Evolutionary conservation across 2,888 invertebrate genomes (phyloP).

Genomic region (Arge pagana): DNA sequence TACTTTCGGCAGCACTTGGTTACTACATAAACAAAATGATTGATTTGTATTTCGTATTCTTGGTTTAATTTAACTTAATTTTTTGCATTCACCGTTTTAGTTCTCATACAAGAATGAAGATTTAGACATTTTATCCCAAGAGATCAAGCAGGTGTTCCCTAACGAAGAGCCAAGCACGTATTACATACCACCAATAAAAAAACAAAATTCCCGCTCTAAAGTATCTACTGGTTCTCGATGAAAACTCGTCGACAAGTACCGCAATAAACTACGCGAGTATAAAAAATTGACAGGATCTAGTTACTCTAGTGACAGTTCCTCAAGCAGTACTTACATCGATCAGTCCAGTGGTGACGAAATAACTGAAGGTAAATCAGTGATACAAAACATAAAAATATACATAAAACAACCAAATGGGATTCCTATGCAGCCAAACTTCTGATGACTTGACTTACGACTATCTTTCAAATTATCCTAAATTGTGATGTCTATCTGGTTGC

Average conservation of each 20-base stretch:
- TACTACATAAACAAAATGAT: neutral
- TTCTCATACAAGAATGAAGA: constrained; percentile 2
- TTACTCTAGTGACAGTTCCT: neutral
- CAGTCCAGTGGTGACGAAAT: neutral
- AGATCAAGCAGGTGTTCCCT: constrained; percentile 1
- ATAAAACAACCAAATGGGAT: neutral
- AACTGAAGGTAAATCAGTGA: constrained; percentile 5
- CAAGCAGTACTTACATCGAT: constrained; percentile 3
- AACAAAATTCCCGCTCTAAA: constrained; percentile 3
- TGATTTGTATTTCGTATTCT: too few species aligned
- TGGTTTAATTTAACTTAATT: too few species aligned
- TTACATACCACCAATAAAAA: constrained; percentile 12
- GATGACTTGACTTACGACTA: neutral
- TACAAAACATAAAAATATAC: neutral
- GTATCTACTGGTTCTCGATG: neutral
- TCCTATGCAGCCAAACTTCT: neutral
- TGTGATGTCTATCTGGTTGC: neutral
- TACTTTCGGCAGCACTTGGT: neutral
- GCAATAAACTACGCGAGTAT: constrained; percentile 9
- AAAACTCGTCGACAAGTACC: constrained; percentile 8
- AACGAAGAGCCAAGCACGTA: constrained; percentile 4
- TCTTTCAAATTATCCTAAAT: neutral
- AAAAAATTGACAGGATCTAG: constrained; percentile 6
- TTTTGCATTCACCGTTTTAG: neutral
- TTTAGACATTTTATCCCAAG: neutral